Base-by-base conservation (phyloP, 2,888 invertebrate genomes). In the Pyrrhosoma nymphula region DNA sequence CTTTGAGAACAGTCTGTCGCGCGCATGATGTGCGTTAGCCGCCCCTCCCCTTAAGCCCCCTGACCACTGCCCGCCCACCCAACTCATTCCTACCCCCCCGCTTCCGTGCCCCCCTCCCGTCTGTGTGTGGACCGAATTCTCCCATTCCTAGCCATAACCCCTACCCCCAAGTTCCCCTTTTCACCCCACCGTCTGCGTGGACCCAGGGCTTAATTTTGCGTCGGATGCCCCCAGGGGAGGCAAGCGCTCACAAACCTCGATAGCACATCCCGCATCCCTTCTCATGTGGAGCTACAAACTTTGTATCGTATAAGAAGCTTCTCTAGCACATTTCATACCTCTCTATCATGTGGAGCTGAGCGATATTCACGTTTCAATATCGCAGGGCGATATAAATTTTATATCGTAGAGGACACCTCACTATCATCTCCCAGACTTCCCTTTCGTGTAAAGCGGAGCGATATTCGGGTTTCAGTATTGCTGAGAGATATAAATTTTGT, bases 151-250 rank as follows among this genome's bases (percentile, higher is more conserved):
- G 18, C 56, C 56, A 12, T 12, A 12, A 60, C 6, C 60, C 60
- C 63, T 26, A 23, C 16, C 39, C 39, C 35, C 2, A 2, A 8
- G 35, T 20, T 20, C 60, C 30, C 63, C 39, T 10, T 39, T 23
- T 35, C 26, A 10, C 23, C 39, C 26, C 20, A 30, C 47, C 23
- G n/a, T 56, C 56, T 89, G 14, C 8, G 91, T 30, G 35, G 63
- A 91, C 91, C 69, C 23, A 75, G 93, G 93, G 93, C 60, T 93
- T 93, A 93, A 93, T 93, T 93, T 93, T 55, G 82, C 93, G 93
- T 69, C 39, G 60, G 39, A n/a, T 47, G 47, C 47, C 69, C 69
- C 93, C 47, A 69, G n/a, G 75, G 75, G 93, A 82, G 35, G 47
- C 12, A 75, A 93, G 47, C 18, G 75, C 47, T 23, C 93, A 26